These are phyloP conservation scores for Gobio gobio DNA, from an alignment of 2,113 vertebrate species.

Conservation along the genomic window DNA sequence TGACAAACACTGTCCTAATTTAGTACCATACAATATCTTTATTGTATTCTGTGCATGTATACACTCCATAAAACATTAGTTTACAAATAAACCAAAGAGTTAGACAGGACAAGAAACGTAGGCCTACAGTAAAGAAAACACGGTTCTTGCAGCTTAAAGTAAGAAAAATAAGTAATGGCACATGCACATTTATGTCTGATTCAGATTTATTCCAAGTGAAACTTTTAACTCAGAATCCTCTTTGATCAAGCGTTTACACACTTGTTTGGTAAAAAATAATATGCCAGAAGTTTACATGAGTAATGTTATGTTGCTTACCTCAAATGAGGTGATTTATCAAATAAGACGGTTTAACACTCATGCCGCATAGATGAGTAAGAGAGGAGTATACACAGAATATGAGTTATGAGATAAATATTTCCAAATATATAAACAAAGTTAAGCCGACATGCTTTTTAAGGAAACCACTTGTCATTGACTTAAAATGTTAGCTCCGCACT, in stretches of 20 bases:
- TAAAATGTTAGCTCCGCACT: background rate
- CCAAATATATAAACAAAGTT: conserved; percentile 15
- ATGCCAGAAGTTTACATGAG: background rate
- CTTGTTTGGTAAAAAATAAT: background rate
- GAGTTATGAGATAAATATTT: conserved; percentile 34
- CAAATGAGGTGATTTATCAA: background rate
- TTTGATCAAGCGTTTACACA: conserved; percentile 4
- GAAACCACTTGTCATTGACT: background rate
- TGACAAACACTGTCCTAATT: background rate
- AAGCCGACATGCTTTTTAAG: conserved; percentile 16
- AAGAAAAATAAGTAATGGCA: conserved; percentile 1
- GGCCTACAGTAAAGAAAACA: background rate
- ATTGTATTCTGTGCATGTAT: conserved; percentile 30
- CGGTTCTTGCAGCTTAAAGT: background rate
- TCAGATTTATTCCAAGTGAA: conserved; percentile 3
- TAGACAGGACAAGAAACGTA: background rate
- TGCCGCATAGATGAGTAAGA: background rate
- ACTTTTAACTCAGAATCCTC: background rate
- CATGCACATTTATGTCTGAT: background rate
- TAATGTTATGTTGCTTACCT: background rate
- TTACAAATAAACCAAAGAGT: conserved; percentile 10
- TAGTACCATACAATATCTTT: conserved; percentile 25
- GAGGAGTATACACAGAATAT: conserved; percentile 43
- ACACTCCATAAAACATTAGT: conserved; percentile 16
- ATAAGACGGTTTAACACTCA: background rate